Conservation (phyloP, 2,888 invertebrate genomes). For the Cepaea hortensis region DNA sequence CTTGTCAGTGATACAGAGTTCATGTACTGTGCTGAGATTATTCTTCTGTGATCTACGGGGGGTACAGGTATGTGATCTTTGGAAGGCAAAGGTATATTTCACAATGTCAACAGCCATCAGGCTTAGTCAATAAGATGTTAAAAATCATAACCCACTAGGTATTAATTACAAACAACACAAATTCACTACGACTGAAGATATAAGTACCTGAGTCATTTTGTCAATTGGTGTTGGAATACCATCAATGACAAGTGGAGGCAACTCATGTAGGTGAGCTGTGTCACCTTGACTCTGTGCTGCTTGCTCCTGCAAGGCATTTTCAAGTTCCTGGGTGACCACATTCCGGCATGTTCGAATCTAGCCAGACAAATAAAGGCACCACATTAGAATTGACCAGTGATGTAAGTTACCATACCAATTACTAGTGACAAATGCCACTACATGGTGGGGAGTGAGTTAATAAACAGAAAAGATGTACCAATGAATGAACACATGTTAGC, state of each 20-base stretch:
- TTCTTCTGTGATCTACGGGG: too few species aligned
- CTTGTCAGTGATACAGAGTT: too few species aligned
- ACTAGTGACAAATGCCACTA: background rate
- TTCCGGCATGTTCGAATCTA: conserved; percentile 88
- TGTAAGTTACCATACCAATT: background rate
- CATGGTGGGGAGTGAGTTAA: background rate
- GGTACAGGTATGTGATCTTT: too few species aligned
- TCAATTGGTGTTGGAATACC: conserved; percentile 98
- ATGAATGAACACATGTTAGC: too few species aligned
- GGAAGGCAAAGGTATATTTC: too few species aligned
- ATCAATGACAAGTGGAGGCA: conserved; percentile 96
- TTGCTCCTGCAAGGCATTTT: conserved; percentile 93
- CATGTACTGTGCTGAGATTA: too few species aligned
- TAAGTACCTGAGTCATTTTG: conserved; percentile 91
- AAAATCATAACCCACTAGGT: too few species aligned
- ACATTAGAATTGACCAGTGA: background rate
- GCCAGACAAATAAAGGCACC: background rate
- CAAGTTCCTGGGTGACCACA: conserved; percentile 95
- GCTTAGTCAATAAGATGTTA: too few species aligned
- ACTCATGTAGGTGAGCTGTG: conserved; percentile 93
- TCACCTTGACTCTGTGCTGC: conserved; percentile 90
- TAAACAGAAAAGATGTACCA: too few species aligned
- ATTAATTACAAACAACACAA: background rate
- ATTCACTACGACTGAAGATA: background rate
- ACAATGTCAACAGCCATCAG: too few species aligned